A percentile compares a stretch with the other conserved stretches of the same genome.
Evolutionary conservation across 2,113 vertebrate genomes (phyloP).

Genomic region (Micronisus gabar): DNA sequence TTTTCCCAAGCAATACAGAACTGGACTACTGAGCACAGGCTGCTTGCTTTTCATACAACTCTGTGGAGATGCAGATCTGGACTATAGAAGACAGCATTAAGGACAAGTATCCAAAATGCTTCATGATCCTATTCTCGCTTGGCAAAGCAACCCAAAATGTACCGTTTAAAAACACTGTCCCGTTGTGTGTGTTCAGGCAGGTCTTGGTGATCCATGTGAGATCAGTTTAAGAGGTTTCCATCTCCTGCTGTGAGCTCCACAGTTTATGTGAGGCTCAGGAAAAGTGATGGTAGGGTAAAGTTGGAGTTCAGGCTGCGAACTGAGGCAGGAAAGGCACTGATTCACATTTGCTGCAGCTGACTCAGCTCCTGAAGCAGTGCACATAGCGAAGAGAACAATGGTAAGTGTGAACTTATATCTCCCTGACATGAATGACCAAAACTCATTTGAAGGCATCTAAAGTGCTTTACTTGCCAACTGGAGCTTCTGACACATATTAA

Average conservation of each 20-base stretch:
- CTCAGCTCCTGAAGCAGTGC: neutral
- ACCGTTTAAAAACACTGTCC: neutral
- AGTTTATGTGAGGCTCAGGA: neutral
- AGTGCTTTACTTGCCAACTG: neutral
- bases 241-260: neutral
- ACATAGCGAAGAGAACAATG: neutral
- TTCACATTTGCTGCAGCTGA: neutral
- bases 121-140: neutral
- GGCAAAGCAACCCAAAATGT: neutral
- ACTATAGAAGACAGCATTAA: neutral
- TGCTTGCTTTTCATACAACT: neutral
- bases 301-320: neutral
- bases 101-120: neutral
- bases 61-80: neutral
- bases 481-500: neutral
- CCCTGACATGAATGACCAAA: neutral
- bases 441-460: neutral
- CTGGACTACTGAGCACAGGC: neutral
- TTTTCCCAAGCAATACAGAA: neutral
- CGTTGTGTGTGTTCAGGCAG: accelerated
- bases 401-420: neutral
- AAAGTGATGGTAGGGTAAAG: neutral
- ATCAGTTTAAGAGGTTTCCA: neutral
- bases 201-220: neutral
- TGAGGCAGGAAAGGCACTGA: neutral